These are phyloP conservation scores for Petrocephalus schoutedeni DNA, from an alignment of 2,797 vertebrate genomes.

Conservation along the genomic window DNA sequence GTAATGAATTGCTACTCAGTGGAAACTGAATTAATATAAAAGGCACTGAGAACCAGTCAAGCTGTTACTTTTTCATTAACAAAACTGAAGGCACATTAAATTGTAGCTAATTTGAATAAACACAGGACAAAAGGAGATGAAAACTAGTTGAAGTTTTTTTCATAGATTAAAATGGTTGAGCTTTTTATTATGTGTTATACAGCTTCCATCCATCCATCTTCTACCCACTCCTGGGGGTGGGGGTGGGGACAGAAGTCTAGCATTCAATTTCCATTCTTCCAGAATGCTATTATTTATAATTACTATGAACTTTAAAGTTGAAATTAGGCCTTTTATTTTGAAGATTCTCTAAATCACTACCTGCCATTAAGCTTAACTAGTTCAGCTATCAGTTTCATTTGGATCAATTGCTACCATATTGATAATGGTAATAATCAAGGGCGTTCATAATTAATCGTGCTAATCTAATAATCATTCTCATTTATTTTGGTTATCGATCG, in stretches of 20 bases:
- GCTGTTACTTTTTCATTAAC: background rate
- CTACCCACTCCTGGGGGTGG: background rate
- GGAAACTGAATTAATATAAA: background rate
- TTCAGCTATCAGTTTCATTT: background rate
- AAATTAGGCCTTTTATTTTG: background rate
- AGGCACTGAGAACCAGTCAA: background rate
- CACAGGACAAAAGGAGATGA: background rate
- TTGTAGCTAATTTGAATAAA: background rate
- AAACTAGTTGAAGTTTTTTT: background rate
- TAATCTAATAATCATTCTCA: background rate
- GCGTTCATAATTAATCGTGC: background rate
- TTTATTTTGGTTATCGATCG: background rate
- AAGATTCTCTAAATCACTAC: background rate
- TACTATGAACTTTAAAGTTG: background rate
- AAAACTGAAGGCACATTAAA: background rate
- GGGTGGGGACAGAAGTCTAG: background rate
- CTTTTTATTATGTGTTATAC: background rate
- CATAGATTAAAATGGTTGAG: background rate
- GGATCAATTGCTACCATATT: background rate
- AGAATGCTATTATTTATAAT: background rate
- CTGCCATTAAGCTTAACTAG: background rate
- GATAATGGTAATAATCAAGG: background rate
- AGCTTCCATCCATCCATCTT: background rate
- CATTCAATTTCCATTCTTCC: background rate
- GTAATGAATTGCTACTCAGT: background rate